A percentile compares a stretch with the other conserved stretches of the same genome.
phyloP scores from a whole-genome alignment of 2,797 vertebrate species.

The Columba guinea region DNA sequence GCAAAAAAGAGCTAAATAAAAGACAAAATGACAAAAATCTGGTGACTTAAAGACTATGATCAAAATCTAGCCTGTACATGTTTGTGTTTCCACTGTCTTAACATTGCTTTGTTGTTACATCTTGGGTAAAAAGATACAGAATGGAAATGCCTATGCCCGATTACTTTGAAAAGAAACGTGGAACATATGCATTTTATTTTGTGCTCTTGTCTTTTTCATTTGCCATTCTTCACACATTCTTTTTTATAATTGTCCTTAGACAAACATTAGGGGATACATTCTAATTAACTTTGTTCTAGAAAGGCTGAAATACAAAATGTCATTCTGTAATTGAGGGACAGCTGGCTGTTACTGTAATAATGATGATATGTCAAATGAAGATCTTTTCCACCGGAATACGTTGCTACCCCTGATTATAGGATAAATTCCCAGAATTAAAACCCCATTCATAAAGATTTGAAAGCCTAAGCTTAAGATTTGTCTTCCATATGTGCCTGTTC shows the following conservation, averaged over 20 bases:
- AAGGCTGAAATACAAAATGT: neutral
- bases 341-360: neutral
- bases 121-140: neutral
- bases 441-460: slow-evolving; percentile 22
- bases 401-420: neutral
- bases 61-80: fast-evolving
- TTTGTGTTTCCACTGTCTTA: neutral
- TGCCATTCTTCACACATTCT: neutral
- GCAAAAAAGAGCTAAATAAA: neutral
- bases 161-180: neutral
- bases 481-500: neutral
- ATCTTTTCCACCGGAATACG: neutral
- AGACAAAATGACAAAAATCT: neutral
- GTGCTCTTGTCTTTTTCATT: neutral
- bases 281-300: neutral
- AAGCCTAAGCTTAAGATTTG: neutral
- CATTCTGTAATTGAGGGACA: neutral
- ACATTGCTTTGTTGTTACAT: neutral
- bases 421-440: slow-evolving; percentile 37
- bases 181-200: neutral
- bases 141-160: neutral
- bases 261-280: neutral
- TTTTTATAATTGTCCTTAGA: neutral
- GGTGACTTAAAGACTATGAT: neutral
- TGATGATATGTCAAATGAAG: neutral